phyloP scores from a whole-genome alignment of 2,113 vertebrate species.

The Emberiza fucata region DNA sequence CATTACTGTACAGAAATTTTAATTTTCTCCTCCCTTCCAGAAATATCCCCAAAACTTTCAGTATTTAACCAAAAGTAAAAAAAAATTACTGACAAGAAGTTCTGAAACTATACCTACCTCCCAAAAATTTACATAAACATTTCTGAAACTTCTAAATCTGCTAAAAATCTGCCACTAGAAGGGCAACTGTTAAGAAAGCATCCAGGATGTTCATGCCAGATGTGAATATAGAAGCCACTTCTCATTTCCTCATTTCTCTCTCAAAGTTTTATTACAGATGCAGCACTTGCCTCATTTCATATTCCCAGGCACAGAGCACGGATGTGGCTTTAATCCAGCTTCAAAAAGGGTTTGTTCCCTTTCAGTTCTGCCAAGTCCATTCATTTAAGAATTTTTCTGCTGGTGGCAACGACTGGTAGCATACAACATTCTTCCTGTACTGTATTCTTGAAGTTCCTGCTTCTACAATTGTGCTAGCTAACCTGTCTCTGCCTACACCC shows the following conservation, averaged over 20 bases:
- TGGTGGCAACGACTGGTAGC: neutral
- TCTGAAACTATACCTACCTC: neutral
- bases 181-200: neutral
- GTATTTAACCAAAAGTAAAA: neutral
- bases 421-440: neutral
- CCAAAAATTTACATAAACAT: neutral
- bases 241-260: neutral
- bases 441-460: neutral
- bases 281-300: neutral
- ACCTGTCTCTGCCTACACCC: neutral
- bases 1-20: neutral
- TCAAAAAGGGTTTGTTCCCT: neutral
- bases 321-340: neutral
- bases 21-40: neutral
- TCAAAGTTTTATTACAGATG: neutral
- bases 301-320: fast-evolving
- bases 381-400: neutral
- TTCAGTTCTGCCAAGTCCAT: neutral
- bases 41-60: neutral
- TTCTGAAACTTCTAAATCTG: neutral
- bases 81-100: neutral
- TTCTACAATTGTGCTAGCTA: neutral
- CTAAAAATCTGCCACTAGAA: neutral
- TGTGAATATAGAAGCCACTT: neutral
- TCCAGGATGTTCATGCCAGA: neutral